Evolutionary conservation across 2,113 vertebrate species (phyloP).

Genomic region (Pachyramphus minor): DNA sequence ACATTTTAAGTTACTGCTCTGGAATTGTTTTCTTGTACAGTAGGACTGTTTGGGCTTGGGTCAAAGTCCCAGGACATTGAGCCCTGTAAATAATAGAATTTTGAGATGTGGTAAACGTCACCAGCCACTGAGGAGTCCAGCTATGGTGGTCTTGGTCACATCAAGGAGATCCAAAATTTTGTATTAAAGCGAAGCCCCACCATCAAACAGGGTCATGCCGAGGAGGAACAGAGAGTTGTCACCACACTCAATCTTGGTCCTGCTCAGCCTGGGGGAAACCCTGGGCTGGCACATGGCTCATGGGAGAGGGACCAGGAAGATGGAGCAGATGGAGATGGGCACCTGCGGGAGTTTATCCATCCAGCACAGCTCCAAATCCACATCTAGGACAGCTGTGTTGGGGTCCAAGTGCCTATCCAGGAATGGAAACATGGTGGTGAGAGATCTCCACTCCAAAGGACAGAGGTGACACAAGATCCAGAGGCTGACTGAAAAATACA

Average conservation of each 20-base stretch:
- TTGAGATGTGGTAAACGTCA: not conserved
- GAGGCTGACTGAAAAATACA: rapidly evolving
- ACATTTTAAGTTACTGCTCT: not conserved
- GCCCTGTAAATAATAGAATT: not conserved
- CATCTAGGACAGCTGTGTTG: rapidly evolving
- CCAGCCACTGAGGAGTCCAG: too few species aligned
- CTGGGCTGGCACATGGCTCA: rapidly evolving
- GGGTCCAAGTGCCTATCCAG: not conserved
- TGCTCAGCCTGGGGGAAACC: rapidly evolving
- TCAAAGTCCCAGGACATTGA: not conserved
- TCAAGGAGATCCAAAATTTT: not conserved
- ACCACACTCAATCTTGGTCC: not conserved
- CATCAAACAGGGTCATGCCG: not conserved
- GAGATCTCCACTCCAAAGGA: not conserved
- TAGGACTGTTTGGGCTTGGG: not conserved
- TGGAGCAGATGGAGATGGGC: not conserved
- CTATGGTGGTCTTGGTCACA: rapidly evolving
- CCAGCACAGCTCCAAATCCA: not conserved
- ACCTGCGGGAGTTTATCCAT: rapidly evolving
- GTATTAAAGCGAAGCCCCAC: not conserved
- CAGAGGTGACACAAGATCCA: not conserved
- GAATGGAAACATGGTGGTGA: rapidly evolving
- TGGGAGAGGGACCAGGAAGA: not conserved
- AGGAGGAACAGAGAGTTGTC: not conserved
- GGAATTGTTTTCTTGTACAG: not conserved